A percentile compares a stretch with the other conserved stretches of the same genome.
These are phyloP conservation scores for Nipponia nippon DNA, from an alignment of 2,113 vertebrate genomes.

Conservation along the genomic window DNA sequence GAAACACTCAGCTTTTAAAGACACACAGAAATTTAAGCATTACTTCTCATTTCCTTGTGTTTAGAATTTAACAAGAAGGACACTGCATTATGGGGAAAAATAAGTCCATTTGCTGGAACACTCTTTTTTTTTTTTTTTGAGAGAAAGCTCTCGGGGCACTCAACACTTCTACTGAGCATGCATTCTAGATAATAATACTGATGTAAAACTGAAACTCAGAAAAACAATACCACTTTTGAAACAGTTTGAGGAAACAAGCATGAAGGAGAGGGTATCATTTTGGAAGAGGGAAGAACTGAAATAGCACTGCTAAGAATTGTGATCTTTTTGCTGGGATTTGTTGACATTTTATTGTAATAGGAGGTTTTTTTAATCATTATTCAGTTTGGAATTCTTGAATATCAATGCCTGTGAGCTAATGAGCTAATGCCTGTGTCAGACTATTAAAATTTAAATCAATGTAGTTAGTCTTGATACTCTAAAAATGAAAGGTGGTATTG, in stretches of 20 bases:
- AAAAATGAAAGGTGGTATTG: not conserved
- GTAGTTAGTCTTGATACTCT: not conserved
- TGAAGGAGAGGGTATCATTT: not conserved
- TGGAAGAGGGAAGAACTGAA: not conserved
- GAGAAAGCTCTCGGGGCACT: not conserved
- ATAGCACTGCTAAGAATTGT: not conserved
- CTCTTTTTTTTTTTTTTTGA: not conserved
- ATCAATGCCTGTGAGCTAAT: not conserved
- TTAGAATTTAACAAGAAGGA: not conserved
- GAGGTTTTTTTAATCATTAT: not conserved
- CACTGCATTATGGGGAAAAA: not conserved
- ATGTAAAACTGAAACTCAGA: not conserved
- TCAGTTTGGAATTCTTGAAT: not conserved
- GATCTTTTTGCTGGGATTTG: not conserved
- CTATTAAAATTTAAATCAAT: not conserved
- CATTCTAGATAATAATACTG: not conserved
- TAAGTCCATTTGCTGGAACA: not conserved
- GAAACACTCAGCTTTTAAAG: not conserved
- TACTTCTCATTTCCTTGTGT: not conserved
- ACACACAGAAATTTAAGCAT: not conserved
- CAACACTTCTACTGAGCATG: not conserved
- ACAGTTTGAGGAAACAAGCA: not conserved
- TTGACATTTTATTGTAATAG: not conserved
- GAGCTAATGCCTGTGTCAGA: not conserved
- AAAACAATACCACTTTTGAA: not conserved